Percentiles rank a stretch among this genome's conserved stretches.
Conservation (phyloP, 2,113 vertebrate species). For the Periophthalmus modestus region DNA sequence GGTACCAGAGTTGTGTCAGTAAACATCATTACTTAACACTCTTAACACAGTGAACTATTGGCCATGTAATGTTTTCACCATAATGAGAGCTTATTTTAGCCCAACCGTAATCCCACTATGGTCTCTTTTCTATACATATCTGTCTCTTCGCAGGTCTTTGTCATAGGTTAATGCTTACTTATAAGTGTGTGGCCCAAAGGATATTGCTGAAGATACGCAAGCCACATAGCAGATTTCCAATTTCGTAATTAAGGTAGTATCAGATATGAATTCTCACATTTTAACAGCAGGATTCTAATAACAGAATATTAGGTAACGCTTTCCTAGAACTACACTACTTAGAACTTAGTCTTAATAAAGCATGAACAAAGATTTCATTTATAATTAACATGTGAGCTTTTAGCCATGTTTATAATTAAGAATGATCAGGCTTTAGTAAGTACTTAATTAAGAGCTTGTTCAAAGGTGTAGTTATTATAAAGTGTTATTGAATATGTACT, state of each 20-base stretch:
- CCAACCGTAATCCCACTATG: neutral
- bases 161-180: neutral
- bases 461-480: too few relatives aligned
- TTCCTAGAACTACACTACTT: too few relatives aligned
- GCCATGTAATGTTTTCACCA: neutral
- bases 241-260: neutral
- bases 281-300: neutral
- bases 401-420: too few relatives aligned
- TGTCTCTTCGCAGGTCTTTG: neutral
- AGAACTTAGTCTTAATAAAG: too few relatives aligned
- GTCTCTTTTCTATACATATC: neutral
- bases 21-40: neutral
- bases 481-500: too few relatives aligned
- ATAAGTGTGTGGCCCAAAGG: neutral
- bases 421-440: too few relatives aligned
- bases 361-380: too few relatives aligned
- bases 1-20: neutral
- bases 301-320: too few relatives aligned
- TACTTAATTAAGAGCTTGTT: too few relatives aligned
- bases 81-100: neutral
- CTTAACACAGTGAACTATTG: constrained; percentile 5
- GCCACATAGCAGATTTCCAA: neutral
- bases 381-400: too few relatives aligned
- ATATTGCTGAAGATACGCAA: neutral
- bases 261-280: neutral